A percentile compares a stretch with the other conserved stretches of the same genome.
Conservation (phyloP, 2,888 invertebrate genomes). For the Pseudolycoriella hygida region DNA sequence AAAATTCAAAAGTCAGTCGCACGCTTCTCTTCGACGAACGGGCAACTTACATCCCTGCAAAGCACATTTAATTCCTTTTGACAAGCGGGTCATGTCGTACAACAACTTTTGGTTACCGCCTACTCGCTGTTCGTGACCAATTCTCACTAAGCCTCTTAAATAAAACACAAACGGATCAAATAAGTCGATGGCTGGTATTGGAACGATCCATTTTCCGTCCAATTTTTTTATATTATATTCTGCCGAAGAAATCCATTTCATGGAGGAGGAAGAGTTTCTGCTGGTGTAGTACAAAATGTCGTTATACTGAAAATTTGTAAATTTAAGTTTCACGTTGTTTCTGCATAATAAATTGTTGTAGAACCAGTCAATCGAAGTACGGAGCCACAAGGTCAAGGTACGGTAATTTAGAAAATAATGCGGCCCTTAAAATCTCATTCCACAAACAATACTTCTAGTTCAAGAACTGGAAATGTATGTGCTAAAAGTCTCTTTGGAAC, state of each 20-base stretch:
- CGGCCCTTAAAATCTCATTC: too few relatives aligned
- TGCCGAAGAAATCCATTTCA: background rate
- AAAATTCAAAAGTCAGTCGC: constrained; percentile 1
- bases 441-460: too few relatives aligned
- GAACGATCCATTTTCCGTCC: constrained; percentile 13
- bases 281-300: constrained; percentile 1
- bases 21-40: background rate
- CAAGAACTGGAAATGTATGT: too few relatives aligned
- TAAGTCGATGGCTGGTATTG: constrained; percentile 21
- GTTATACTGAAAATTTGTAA: constrained; percentile 1
- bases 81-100: constrained; percentile 18
- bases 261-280: background rate
- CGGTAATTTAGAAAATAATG: too few relatives aligned
- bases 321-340: too few relatives aligned
- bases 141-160: constrained; percentile 22
- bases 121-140: constrained; percentile 13
- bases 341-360: too few relatives aligned
- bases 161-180: constrained; percentile 24
- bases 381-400: too few relatives aligned
- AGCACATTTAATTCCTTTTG: constrained; percentile 24
- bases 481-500: too few relatives aligned
- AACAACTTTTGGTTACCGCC: background rate
- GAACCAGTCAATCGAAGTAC: too few relatives aligned
- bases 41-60: constrained; percentile 26
- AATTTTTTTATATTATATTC: background rate